phyloP scores from a whole-genome alignment of 2,797 vertebrate genomes.

The Acanthis flammea region DNA sequence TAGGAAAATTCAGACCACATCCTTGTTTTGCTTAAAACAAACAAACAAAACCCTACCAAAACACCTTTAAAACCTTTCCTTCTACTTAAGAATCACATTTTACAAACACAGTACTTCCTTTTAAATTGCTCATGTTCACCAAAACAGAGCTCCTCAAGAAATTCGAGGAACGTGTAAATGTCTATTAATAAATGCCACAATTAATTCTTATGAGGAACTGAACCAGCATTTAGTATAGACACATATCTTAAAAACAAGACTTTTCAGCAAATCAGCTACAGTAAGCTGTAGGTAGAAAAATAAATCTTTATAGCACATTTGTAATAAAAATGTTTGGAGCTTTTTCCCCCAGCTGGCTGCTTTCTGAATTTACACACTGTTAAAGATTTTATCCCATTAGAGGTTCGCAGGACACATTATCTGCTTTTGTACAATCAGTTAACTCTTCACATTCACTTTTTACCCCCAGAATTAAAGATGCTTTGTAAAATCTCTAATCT shows the following conservation, averaged over 20 bases:
- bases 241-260: neutral
- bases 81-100: neutral
- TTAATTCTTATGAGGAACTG: neutral
- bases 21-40: neutral
- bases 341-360: too few species aligned
- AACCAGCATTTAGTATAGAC: neutral
- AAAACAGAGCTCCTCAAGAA: neutral
- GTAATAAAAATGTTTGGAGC: neutral
- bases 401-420: neutral
- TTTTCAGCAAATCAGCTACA: neutral
- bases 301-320: neutral
- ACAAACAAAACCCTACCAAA: neutral
- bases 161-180: fast-evolving
- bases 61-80: neutral
- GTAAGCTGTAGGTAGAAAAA: neutral
- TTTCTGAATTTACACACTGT: neutral
- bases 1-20: neutral
- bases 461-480: neutral
- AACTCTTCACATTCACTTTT: neutral
- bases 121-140: neutral
- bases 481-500: neutral
- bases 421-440: neutral
- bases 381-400: neutral
- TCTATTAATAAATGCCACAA: neutral
- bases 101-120: neutral